These are phyloP conservation scores for Latrodectus elegans DNA, from an alignment of 2,888 invertebrate species.

Conservation along the genomic window DNA sequence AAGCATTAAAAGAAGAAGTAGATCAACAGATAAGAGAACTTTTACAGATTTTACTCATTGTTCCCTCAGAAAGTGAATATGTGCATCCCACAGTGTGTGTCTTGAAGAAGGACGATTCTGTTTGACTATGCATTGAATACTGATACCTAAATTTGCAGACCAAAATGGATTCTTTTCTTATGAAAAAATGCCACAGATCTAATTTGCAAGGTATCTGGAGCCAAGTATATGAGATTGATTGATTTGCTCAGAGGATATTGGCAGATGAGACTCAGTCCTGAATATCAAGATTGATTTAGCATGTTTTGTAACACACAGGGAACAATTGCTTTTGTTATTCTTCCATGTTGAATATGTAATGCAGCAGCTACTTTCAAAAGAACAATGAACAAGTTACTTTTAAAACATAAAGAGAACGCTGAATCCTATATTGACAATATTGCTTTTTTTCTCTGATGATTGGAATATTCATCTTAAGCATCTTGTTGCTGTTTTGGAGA, in stretches of 20 bases:
- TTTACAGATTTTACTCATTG: background rate
- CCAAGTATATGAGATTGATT: background rate
- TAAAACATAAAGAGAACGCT: background rate
- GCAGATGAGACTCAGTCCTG: background rate
- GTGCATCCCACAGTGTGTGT: constrained; percentile 4
- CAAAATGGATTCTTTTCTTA: background rate
- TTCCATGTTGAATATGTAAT: background rate
- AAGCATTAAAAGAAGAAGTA: background rate
- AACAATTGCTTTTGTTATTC: background rate
- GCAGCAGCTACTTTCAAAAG: background rate
- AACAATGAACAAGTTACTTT: background rate
- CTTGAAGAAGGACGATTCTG: background rate
- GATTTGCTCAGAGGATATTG: constrained; percentile 3
- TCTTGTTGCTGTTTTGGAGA: background rate
- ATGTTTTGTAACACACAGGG: background rate
- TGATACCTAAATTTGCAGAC: background rate
- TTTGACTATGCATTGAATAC: background rate
- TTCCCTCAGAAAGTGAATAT: constrained; percentile 1
- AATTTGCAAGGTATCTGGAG: background rate
- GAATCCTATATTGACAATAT: background rate
- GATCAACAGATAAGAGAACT: background rate
- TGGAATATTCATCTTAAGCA: background rate
- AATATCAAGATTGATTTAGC: background rate
- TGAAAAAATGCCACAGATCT: background rate
- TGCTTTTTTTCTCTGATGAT: background rate